Evolutionary conservation across 2,888 invertebrate genomes (phyloP).

Genomic region (Xestobium rufovillosum): DNA sequence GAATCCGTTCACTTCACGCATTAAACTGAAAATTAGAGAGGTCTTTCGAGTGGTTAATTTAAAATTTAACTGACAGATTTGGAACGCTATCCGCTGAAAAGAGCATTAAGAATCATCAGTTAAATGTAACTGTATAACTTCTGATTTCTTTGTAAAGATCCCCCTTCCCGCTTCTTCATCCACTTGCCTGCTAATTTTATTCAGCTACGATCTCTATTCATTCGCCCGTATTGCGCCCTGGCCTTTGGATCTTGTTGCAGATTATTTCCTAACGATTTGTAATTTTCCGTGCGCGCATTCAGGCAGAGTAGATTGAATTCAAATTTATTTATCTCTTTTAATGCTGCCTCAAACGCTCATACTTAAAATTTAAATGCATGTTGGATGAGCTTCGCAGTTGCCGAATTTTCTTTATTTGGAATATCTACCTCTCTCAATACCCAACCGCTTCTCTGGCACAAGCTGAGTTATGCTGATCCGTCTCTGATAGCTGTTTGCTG

Average conservation of each 20-base stretch:
- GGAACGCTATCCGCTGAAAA: background rate
- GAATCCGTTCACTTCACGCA: too few relatives aligned
- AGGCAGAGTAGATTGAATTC: background rate
- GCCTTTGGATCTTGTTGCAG: background rate
- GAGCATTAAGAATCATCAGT: background rate
- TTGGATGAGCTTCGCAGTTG: conserved; percentile 1
- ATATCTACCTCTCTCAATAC: too few relatives aligned
- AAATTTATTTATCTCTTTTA: too few relatives aligned
- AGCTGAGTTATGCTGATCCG: conserved; percentile 5
- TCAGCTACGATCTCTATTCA: conserved; percentile 2
- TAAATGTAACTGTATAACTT: background rate
- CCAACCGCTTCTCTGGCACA: background rate
- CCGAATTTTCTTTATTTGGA: too few relatives aligned
- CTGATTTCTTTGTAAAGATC: background rate
- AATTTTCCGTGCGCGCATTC: too few relatives aligned
- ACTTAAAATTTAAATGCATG: too few relatives aligned
- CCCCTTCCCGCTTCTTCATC: background rate
- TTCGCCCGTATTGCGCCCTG: conserved; percentile 2
- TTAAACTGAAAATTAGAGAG: background rate
- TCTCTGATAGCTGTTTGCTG: conserved; percentile 16
- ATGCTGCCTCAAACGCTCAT: too few relatives aligned
- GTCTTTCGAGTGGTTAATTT: conserved; percentile 2
- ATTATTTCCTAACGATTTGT: too few relatives aligned
- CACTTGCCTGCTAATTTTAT: conserved; percentile 3
- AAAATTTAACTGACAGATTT: background rate